Base-by-base conservation (phyloP, 2,113 vertebrate species). In the Orientallactaga bullata region DNA sequence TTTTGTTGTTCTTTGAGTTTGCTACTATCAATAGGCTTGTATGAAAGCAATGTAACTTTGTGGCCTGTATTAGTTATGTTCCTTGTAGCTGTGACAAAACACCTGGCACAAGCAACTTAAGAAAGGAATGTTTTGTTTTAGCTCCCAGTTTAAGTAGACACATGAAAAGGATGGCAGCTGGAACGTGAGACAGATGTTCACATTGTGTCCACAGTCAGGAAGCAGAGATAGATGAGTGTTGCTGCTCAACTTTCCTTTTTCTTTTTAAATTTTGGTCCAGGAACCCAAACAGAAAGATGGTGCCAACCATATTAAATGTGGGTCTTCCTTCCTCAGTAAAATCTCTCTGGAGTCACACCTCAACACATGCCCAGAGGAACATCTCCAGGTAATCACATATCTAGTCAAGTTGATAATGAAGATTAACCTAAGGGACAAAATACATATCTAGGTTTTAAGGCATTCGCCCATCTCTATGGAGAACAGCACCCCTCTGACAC, bases 11-110 rank as follows among this genome's bases (percentile, higher is more conserved):
- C 42, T 47, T 47, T 47, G 42, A 8, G 42, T 47, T 47, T 47
- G 42, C 42, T 47, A 47, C 42, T 8, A 47, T 47, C 42, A 47
- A 8, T 47, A 47, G 42, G 42, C 42, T 47, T 47, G 42, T 47
- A 47, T 47, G 39, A 86, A 94, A 92, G 87, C 74, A 77, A 77
- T 77, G 28, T 77, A 77, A 28, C 51, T 77, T 51, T 77, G 28
- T 30, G 30, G 16, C 18, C 42, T 51, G 5, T 16, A 32, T 77
- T 8, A 77, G 42, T 51, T 51, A 77, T 47, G 42, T 47, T 47
- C 16, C 74, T 51, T 32, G 30, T 51, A 28, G 15, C 42, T 77
- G 15, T 32, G 7, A 51, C 51, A 77, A 77, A 77, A 77, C 37
- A 39, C 21, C 18, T 72, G 37, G 37, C 71, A 72, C n/a, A 72